Percentiles rank a stretch among this genome's conserved stretches.
Conservation (phyloP, 1,140 invertebrate species). For the Orchesella cincta region DNA sequence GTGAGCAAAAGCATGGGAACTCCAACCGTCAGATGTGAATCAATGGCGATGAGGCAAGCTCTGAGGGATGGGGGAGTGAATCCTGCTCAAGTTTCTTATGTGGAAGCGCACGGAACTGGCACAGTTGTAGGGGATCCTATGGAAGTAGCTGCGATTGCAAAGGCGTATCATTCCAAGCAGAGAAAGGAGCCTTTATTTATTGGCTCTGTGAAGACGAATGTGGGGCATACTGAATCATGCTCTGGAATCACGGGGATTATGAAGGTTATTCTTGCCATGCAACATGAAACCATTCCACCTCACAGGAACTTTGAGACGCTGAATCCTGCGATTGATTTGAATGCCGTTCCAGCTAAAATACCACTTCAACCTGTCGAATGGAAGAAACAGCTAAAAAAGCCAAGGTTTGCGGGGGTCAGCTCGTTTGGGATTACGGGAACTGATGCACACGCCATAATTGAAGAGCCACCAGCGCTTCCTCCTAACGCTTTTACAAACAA, state of each 20-base stretch:
- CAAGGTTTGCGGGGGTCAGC: slow-evolving; percentile 26
- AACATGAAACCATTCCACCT: slow-evolving; percentile 2
- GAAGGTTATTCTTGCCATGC: slow-evolving; percentile 18
- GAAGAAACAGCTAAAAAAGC: background rate
- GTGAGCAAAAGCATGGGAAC: too few species aligned
- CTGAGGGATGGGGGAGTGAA: background rate
- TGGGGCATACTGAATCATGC: slow-evolving; percentile 16
- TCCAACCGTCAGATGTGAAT: too few species aligned
- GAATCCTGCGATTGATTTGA: background rate
- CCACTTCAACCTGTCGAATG: background rate
- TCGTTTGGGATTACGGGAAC: slow-evolving; percentile 44
- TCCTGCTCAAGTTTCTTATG: background rate
- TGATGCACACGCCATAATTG: slow-evolving; percentile 39
- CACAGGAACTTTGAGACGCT: slow-evolving; percentile 2
- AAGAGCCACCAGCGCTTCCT: slow-evolving; percentile 24
- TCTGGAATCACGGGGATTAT: slow-evolving; percentile 23
- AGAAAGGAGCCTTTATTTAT: background rate
- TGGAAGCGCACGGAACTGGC: slow-evolving; percentile 18
- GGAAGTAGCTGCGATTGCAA: slow-evolving; percentile 17
- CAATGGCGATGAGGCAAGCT: too few species aligned
- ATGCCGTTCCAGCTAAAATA: slow-evolving; percentile 7
- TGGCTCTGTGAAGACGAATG: slow-evolving; percentile 16
- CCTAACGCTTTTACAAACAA: background rate
- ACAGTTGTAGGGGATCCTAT: slow-evolving; percentile 14
- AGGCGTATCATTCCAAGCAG: background rate